Percentiles rank a stretch among this genome's conserved stretches.
Conservation (phyloP, 37 sponge, comb jelly and placozoan genomes). For the Eunapius fragilis region DNA sequence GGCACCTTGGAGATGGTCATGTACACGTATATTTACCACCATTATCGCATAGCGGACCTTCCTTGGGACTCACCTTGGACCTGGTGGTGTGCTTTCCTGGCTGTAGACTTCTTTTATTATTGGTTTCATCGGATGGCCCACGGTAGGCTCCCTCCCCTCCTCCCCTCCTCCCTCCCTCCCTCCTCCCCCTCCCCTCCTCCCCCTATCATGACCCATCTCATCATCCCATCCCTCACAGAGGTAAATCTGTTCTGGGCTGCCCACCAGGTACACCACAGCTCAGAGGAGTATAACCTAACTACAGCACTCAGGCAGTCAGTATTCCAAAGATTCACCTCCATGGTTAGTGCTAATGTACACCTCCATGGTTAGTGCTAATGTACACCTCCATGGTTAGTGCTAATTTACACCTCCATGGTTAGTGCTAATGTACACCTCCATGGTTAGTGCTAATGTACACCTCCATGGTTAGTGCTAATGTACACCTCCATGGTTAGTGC, state of each 20-base stretch:
- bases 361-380: too few species aligned
- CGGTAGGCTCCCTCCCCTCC: constrained; percentile 56
- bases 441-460: too few species aligned
- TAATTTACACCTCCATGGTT: too few species aligned
- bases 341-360: too few species aligned
- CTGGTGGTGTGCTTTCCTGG: constrained; percentile 84
- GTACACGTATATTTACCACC: constrained; percentile 75
- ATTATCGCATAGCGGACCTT: constrained; percentile 44
- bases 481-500: too few species aligned
- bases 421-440: too few species aligned
- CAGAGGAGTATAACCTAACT: constrained; percentile 90
- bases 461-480: too few species aligned
- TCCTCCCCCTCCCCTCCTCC: background rate
- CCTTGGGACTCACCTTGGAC: constrained; percentile 89
- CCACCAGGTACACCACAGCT: constrained; percentile 95
- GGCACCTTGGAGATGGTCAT: constrained; percentile 32
- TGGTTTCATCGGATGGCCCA: constrained; percentile 90
- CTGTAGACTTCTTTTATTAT: constrained; percentile 79
- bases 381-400: too few species aligned
- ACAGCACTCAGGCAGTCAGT: constrained; percentile 90
- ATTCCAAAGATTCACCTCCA: constrained; percentile 73
- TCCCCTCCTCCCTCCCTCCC: background rate
- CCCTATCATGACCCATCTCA: background rate
- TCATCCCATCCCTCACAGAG: constrained; percentile 45
- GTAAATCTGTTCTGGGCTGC: constrained; percentile 90